Evolutionary conservation across 2,797 vertebrate species (phyloP), one percentile per base, ranked within the genome.

Genomic region (Vireo griseus): DNA sequence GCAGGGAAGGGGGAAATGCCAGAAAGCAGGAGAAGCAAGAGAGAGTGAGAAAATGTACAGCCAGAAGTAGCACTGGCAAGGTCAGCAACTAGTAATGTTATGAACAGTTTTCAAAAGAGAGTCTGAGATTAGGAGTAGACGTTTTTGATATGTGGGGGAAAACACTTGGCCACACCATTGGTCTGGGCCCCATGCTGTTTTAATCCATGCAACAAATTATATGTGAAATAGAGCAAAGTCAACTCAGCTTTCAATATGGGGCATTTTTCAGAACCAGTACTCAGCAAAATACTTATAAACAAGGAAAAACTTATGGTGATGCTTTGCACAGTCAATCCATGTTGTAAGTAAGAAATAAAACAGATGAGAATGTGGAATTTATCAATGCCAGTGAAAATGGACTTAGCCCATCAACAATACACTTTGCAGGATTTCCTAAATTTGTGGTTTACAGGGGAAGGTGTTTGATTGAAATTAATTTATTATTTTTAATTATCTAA

Each of bases 31-130:
- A 76, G 35, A 73, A 94, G 89, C 31, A 65, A 73, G 58, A 76
- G 24, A 73, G 80, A 93, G 77, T 74, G 57, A 91, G 91, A 95
- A 89, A 92, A 95, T 91, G 84, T 92, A 94, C 89, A 92, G 81
- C 88, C 95, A 95, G 85, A 74, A 89, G 88, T 61, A 93, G 68
- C 92, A 90, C 58, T 92, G 92, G 78, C 82, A 80, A 85, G 63
- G 78, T 93, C 86, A 86, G 63, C 73, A 88, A 42, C 29, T 21
- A 85, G 54, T 28, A 86, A 81, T 35, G 52, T 62, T 87, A 90
- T 19, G 73, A 92, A 50, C 76, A 71, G 40, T 74, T 81, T 93
- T 92, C 68, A 77, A 66, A 89, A 72, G 48, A 16, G n/a, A 94
- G 28, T 15, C 86, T 52, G 40, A 82, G 82, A 92, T 95, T 86